phyloP scores from a whole-genome alignment of 2,797 vertebrate species.

The Nothura maculosa region DNA sequence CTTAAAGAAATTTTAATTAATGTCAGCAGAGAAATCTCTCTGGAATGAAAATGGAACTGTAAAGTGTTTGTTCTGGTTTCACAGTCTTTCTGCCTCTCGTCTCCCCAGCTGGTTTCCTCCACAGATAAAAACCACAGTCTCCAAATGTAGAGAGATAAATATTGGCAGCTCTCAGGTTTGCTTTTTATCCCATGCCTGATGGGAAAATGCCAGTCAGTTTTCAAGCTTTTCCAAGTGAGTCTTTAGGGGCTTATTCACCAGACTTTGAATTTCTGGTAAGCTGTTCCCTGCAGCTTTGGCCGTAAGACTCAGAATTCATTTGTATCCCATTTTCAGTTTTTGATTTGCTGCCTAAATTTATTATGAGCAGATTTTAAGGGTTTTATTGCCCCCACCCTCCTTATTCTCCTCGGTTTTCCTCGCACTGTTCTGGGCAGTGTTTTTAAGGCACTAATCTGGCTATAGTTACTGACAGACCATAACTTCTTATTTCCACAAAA shows the following conservation, averaged over 20 bases:
- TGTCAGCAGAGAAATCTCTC: not conserved
- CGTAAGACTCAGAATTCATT: slow-evolving; percentile 9
- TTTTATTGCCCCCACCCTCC: not conserved
- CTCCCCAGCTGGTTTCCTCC: slow-evolving; percentile 20
- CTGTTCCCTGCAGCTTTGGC: slow-evolving; percentile 39
- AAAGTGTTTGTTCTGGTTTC: slow-evolving; percentile 55
- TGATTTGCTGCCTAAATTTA: slow-evolving; percentile 35
- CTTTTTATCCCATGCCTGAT: slow-evolving; percentile 64
- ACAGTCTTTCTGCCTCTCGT: slow-evolving; percentile 24
- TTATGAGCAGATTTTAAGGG: not conserved
- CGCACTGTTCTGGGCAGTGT: not conserved
- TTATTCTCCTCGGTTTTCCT: not conserved
- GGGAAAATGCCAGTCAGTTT: slow-evolving; percentile 60
- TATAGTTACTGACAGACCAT: not conserved
- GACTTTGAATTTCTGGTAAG: slow-evolving; percentile 61
- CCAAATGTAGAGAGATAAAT: slow-evolving; percentile 56
- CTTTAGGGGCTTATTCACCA: slow-evolving; percentile 54
- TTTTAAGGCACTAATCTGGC: not conserved
- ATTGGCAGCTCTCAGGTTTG: slow-evolving; percentile 66
- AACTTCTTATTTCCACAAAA: not conserved
- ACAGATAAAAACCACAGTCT: slow-evolving; percentile 53
- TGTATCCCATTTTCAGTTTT: slow-evolving; percentile 23
- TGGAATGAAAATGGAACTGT: not conserved
- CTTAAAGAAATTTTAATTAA: slow-evolving; percentile 63
- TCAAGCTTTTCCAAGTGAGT: slow-evolving; percentile 65